A percentile compares a stretch with the other conserved stretches of the same genome.
Evolutionary conservation across 2,888 invertebrate genomes (phyloP).

Genomic region (Thalpophila matura): DNA sequence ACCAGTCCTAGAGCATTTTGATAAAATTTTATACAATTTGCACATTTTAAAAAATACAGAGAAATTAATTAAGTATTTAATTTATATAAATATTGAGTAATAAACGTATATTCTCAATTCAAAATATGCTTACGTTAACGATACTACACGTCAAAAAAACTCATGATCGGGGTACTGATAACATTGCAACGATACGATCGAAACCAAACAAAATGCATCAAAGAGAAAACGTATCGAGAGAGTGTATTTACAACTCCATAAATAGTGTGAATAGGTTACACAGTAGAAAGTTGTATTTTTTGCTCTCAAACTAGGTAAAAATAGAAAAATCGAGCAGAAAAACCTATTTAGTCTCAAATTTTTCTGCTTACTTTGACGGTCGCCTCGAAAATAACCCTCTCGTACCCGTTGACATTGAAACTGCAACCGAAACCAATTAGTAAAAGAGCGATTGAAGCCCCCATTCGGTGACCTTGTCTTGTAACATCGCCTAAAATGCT

Average conservation of each 20-base stretch:
- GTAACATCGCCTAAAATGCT: conserved; percentile 26
- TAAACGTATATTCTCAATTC: too few species aligned
- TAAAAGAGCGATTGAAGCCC: conserved; percentile 27
- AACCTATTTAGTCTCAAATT: not conserved
- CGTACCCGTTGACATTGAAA: conserved; percentile 51
- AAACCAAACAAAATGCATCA: conserved; percentile 35
- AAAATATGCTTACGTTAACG: too few species aligned
- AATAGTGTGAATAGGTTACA: not conserved
- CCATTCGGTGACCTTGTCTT: conserved; percentile 47
- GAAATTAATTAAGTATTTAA: too few species aligned
- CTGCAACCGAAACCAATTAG: conserved; percentile 44
- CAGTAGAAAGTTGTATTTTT: conserved; percentile 13
- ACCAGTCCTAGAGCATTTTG: too few species aligned
- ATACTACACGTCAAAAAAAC: too few species aligned
- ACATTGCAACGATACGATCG: conserved; percentile 11
- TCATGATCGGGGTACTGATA: too few species aligned
- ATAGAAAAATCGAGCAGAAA: not conserved
- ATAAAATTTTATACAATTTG: too few species aligned
- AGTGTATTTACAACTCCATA: conserved; percentile 9
- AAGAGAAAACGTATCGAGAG: conserved; percentile 5
- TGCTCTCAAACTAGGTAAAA: not conserved
- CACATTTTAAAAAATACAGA: too few species aligned
- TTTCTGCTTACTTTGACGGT: not conserved
- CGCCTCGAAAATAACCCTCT: conserved; percentile 29
- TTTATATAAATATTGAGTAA: too few species aligned